Evolutionary conservation across 2,113 vertebrate species (phyloP), one percentile per base, ranked within the genome.

Genomic region (Platysteira castanea): DNA sequence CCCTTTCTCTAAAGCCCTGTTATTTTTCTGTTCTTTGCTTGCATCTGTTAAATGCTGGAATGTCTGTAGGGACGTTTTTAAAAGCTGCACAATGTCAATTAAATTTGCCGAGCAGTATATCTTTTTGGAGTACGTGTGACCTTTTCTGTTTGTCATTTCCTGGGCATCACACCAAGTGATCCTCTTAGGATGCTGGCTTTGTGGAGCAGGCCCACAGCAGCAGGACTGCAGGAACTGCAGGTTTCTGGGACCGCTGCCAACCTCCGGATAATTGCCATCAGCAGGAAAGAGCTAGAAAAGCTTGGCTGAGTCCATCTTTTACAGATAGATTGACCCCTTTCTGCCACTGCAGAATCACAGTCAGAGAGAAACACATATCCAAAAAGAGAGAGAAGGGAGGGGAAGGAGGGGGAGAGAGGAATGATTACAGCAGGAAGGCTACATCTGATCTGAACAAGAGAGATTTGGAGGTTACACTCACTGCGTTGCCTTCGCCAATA

Each of bases 111-210:
- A 98, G 97, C 97, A 96, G 97, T 98, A 97, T 98, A 97, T 98
- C 97, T 98, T 98, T 98, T 97, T 91, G 95, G 95, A 97, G 96
- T 96, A 96, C 84, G 95, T 97, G 97, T 98, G 98, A 98, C 98
- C 98, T 98, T 98, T 98, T 98, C 97, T 97, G 98, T 97, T 97
- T 98, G 98, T 98, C 98, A 98, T 98, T 98, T 98, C 98, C 98
- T 97, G 98, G 98, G 98, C 98, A 98, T 39, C 49, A 98, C 97
- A 98, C 98, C 98, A 98, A 98, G 96, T 88, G 78, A 95, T 97
- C 98, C 98, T 98, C 98, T 95, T 92, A 97, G 96, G 98, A 98
- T 96, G 92, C 87, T 98, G 97, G 97, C 86, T 76, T 98, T 96
- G 97, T 96, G 95, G 97, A 98, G 94, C 96, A 85, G 97, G 92